These are phyloP conservation scores for Setipinna tenuifilis DNA, from an alignment of 2,797 vertebrate genomes.

Conservation along the genomic window DNA sequence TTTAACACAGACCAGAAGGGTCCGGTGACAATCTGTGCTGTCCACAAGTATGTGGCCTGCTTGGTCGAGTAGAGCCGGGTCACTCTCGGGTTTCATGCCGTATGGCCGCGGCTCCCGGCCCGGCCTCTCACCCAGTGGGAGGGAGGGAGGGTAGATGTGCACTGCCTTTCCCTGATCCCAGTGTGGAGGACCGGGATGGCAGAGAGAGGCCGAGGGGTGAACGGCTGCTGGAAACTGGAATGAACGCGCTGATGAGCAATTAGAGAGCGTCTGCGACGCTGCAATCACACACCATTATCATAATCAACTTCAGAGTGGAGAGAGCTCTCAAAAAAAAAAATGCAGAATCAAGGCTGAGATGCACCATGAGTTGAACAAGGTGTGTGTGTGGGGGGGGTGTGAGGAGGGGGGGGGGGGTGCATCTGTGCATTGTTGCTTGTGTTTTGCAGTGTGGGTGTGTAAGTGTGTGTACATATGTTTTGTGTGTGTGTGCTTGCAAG, in stretches of 20 bases:
- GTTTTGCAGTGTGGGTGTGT: not conserved
- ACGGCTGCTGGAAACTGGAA: conserved; percentile 52
- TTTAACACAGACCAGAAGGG: not conserved
- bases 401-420: not conserved
- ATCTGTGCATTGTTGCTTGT: not conserved
- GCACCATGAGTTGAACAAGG: conserved; percentile 27
- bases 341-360: conserved; percentile 22
- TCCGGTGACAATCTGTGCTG: not conserved
- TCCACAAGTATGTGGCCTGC: not conserved
- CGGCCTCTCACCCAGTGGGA: not conserved
- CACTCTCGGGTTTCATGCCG: not conserved
- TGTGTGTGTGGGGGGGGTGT: conserved; percentile 18
- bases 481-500: not conserved
- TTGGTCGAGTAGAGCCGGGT: not conserved
- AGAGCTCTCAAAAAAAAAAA: conserved; percentile 48
- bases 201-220: conserved; percentile 33
- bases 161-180: too few species aligned
- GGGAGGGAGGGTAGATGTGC: too few species aligned
- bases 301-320: conserved; percentile 63
- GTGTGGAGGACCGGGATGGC: conserved; percentile 20
- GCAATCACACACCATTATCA: conserved; percentile 63
- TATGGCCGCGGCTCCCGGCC: not conserved
- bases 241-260: conserved; percentile 60
- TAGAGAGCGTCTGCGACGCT: conserved; percentile 52
- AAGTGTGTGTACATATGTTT: not conserved